Evolutionary conservation across 2,113 vertebrate species (phyloP).

Genomic region (Azemiops feae): DNA sequence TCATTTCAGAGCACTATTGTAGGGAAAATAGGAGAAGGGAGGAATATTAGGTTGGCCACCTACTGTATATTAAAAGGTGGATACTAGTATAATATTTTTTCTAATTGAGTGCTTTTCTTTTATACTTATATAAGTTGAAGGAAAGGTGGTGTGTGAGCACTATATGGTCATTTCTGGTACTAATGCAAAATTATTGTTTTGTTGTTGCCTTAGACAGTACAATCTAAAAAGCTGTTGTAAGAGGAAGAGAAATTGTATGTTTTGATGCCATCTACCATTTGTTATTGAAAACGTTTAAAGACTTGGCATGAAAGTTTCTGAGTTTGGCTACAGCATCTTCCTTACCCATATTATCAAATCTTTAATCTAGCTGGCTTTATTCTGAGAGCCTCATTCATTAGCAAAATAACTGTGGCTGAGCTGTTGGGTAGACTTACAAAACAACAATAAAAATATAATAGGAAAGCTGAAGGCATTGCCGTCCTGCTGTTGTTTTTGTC

Average conservation of each 20-base stretch:
- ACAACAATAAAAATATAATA: slow-evolving; percentile 20
- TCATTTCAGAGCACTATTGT: background rate
- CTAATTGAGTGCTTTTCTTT: background rate
- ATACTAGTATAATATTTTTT: background rate
- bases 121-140: background rate
- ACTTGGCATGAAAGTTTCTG: background rate
- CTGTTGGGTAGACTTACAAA: background rate
- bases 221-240: background rate
- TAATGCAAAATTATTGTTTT: background rate
- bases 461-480: slow-evolving; percentile 24
- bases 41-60: background rate
- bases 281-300: background rate
- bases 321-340: background rate
- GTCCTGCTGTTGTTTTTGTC: slow-evolving; percentile 53
- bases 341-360: background rate
- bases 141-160: background rate
- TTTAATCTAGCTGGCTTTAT: background rate
- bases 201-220: background rate
- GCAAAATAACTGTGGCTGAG: background rate
- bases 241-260: background rate
- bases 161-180: background rate
- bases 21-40: background rate
- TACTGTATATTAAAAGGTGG: background rate
- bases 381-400: background rate
- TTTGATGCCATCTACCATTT: background rate